Evolutionary conservation across 2,888 invertebrate species (phyloP), one percentile per base, ranked within the genome.

Genomic region (Drosophila ustulata): DNA sequence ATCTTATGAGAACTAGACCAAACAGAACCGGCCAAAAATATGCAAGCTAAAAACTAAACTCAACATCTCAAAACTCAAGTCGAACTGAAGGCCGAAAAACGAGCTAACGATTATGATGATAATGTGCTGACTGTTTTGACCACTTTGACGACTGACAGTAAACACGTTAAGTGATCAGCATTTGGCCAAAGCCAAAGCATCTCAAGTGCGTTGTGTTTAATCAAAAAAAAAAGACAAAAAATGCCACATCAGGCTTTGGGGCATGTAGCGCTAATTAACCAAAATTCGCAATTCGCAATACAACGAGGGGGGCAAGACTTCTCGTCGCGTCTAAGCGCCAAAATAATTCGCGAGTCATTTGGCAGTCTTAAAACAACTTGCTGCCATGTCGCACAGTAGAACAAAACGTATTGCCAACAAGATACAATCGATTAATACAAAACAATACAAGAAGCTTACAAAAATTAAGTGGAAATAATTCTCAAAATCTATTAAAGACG

Each of bases 381-480:
- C 26, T 6, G 18, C 13, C 23, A 58, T 8, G n/a, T 47, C 18
- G 77, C 56, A 74, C 74, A 41, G 66, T 77, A 66, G 77, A n/a
- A 18, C 7, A 7, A 49, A 25, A 4, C 3, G 11, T 6, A 4
- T 26, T 23, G 7, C 9, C 9, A 28, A n/a, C 6, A 4, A 3
- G 4, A 3, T 8, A 28, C 28, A 4, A 39, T 18, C 18, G 18
- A 18, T 18, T 1, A 18, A 18, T 18, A 18, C 18, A 18, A 18
- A 18, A 18, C 18, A 18, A 18, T 18, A 18, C 18, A 18, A 18
- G 18, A 18, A 18, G 18, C 18, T 1, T 18, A 11, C 11, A 4
- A n/a, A 34, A 4, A 34, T 4, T 2, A 30, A 8, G 3, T 8
- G 18, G 18, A 30, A 30, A 30, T 30, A 8, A 7, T 7, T 8